Base-by-base conservation (phyloP, 2,113 vertebrate genomes). In the Mesocricetus auratus region DNA sequence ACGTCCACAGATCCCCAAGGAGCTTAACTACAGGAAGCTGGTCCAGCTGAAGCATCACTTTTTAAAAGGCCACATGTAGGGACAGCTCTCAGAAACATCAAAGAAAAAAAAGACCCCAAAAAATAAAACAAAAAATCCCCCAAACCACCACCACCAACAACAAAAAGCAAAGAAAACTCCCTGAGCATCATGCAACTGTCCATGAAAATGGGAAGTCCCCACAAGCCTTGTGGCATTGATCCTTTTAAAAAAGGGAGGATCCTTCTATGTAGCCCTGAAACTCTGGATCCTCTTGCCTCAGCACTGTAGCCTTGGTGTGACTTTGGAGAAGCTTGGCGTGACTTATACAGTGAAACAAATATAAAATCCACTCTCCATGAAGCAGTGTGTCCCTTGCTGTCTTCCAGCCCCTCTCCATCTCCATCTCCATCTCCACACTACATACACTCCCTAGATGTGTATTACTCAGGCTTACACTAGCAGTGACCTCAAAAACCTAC, bases 391-490 rank as follows among this genome's bases (percentile, higher is more conserved):
- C 2, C 50, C 5, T 21, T 29, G 26, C 10, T 86, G 82, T 15
- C 53, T 42, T 26, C 33, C 26, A 69, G 13, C 58, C 19, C 69
- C 42, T 74, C 9, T 45, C 2, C 22, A 29, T 29, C 21, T 89
- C 36, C n/a, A 9, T 56, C 73, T 58, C 10, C 33, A 66, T 71
- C 53, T 13, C 53, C 3, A 15, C 17, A 12, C 29, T 21, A 3
- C 47, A 62, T 4, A 16, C 1, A 12, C 15, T 12, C 3, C 2
- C 0, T 24, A n/a, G 0, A 19, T 4, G 17, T 45, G 26, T 29
- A 16, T 60, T 29, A 64, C 56, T 47, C 36, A 47, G 36, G 11
- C 36, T n/a, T 50, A 60, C 5, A 15, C 5, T 50, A 77, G 26
- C 10, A 36, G 12, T 29, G 36, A 50, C 31, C 39, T 56, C 50